Percentiles rank a stretch among this genome's conserved stretches.
These are phyloP conservation scores for Agrochola lychnidis DNA, from an alignment of 2,888 invertebrate species.

Conservation along the genomic window DNA sequence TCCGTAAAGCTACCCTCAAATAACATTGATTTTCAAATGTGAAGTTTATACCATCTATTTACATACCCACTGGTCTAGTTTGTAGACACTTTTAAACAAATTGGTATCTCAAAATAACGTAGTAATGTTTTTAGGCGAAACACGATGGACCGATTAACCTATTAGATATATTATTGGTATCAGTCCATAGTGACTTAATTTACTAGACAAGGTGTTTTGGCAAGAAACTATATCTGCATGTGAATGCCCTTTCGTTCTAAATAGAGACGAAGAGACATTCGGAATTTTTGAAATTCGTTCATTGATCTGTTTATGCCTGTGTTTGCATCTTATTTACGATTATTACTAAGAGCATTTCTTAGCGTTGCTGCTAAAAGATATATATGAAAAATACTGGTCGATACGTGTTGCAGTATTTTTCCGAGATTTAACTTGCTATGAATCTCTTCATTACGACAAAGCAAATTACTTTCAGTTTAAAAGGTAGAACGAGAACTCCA, in stretches of 20 bases:
- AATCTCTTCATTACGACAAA: background rate
- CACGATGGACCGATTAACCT: conserved; percentile 26
- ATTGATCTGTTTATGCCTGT: conserved; percentile 48
- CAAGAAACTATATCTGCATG: conserved; percentile 46
- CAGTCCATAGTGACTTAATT: conserved; percentile 36
- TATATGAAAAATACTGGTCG: background rate
- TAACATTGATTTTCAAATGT: conserved; percentile 1
- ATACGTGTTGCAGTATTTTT: background rate
- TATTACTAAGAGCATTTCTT: conserved; percentile 38
- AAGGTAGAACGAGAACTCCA: background rate
- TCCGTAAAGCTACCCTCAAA: background rate
- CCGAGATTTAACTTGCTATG: background rate
- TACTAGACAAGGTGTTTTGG: conserved; percentile 48
- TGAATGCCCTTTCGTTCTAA: conserved; percentile 58
- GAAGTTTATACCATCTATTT: background rate
- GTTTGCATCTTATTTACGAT: conserved; percentile 42
- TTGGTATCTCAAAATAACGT: conserved; percentile 21
- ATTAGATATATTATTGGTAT: conserved; percentile 26
- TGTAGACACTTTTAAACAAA: background rate
- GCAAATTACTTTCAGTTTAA: background rate
- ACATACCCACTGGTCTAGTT: background rate
- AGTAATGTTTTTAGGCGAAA: conserved; percentile 17
- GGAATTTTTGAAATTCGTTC: conserved; percentile 45
- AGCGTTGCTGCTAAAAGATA: conserved; percentile 22
- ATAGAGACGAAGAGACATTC: conserved; percentile 37